Evolutionary conservation across 1,140 invertebrate species (phyloP).

Genomic region (Chrysomallon squamiferum): DNA sequence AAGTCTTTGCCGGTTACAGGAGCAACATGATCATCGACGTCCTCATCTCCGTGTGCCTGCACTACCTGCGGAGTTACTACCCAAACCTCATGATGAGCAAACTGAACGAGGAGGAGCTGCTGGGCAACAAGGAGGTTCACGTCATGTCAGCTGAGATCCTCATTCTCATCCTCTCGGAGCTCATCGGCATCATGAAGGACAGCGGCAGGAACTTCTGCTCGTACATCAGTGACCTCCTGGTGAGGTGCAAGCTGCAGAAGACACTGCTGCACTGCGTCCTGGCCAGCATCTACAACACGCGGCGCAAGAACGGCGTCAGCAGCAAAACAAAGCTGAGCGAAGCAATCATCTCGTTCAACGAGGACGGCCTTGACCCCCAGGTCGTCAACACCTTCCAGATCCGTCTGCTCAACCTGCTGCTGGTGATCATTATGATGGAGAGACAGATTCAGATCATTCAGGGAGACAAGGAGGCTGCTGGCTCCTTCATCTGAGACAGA

Average conservation of each 20-base stretch:
- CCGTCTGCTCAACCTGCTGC: slow-evolving; percentile 75
- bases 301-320: slow-evolving; percentile 37
- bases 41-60: slow-evolving; percentile 79
- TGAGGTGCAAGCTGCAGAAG: slow-evolving; percentile 87
- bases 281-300: slow-evolving; percentile 76
- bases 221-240: slow-evolving; percentile 82
- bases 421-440: slow-evolving; percentile 81
- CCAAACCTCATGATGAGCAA: slow-evolving; percentile 73
- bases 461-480: slow-evolving; percentile 17
- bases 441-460: slow-evolving; percentile 67
- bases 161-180: slow-evolving; percentile 77
- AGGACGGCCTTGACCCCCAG: slow-evolving; percentile 68
- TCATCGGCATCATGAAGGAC: slow-evolving; percentile 82
- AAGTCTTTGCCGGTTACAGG: slow-evolving; percentile 66
- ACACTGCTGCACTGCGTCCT: slow-evolving; percentile 85
- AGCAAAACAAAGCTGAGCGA: slow-evolving; percentile 75
- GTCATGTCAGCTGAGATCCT: slow-evolving; percentile 79
- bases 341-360: slow-evolving; percentile 84
- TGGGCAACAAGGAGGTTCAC: slow-evolving; percentile 78
- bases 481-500: slow-evolving; percentile 33
- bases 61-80: slow-evolving; percentile 84
- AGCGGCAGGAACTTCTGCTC: slow-evolving; percentile 81
- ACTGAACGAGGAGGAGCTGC: slow-evolving; percentile 76
- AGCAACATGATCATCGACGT: slow-evolving; percentile 87
- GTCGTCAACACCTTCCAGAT: slow-evolving; percentile 82